phyloP scores from a whole-genome alignment of 1,140 invertebrate species.

The Aphelenchoides besseyi region DNA sequence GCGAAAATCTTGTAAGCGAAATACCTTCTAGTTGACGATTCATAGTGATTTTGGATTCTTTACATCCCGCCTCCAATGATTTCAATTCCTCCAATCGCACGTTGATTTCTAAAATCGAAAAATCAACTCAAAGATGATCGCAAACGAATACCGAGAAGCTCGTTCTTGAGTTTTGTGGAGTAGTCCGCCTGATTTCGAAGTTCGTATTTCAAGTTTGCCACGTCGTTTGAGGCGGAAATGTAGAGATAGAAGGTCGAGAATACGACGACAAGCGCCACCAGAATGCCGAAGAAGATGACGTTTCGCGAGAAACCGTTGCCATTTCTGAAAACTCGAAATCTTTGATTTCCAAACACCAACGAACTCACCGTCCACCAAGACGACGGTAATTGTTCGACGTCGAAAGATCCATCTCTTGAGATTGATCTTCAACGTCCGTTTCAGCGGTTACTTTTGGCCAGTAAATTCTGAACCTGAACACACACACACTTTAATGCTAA shows the following conservation, averaged over 20 bases:
- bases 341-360: background rate
- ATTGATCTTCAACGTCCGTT: slow-evolving; percentile 2
- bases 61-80: background rate
- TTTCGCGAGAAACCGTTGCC: slow-evolving; percentile 6
- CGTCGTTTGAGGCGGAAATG: slow-evolving; percentile 23
- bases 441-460: slow-evolving; percentile 14
- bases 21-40: background rate
- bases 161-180: slow-evolving; percentile 23
- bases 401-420: slow-evolving; percentile 6
- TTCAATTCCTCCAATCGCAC: slow-evolving; percentile 3
- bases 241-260: slow-evolving; percentile 30
- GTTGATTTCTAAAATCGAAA: background rate
- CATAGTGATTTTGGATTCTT: slow-evolving; percentile 2
- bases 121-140: background rate
- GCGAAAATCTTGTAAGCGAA: background rate
- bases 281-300: slow-evolving; percentile 21
- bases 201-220: background rate
- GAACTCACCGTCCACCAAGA: slow-evolving; percentile 13
- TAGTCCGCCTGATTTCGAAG: slow-evolving; percentile 12
- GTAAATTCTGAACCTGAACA: slow-evolving; percentile 21
- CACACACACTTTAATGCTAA: too few species aligned
- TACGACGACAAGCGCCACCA: slow-evolving; percentile 15
- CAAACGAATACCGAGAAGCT: slow-evolving; percentile 19
- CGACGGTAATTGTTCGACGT: slow-evolving; percentile 7
- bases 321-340: background rate